These are phyloP conservation scores for Pandemis corylana DNA, from an alignment of 2,888 invertebrate species.

Conservation along the genomic window DNA sequence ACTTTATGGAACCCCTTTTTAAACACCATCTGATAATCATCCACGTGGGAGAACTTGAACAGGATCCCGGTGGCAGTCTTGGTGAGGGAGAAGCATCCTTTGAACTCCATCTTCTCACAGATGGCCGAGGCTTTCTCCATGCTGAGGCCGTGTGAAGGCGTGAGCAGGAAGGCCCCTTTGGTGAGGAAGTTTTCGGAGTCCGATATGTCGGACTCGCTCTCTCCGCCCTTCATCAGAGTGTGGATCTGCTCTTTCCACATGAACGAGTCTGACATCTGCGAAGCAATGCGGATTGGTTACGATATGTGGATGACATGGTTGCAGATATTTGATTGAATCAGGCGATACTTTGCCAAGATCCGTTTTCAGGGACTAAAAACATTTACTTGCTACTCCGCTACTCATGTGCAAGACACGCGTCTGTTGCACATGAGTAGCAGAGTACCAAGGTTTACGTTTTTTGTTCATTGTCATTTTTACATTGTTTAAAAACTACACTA, in stretches of 20 bases:
- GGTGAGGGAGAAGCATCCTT: conserved; percentile 93
- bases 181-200: conserved; percentile 91
- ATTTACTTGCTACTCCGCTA: no score
- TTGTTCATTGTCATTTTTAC: no score
- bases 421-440: no score
- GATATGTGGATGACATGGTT: conserved; percentile 1
- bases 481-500: no score
- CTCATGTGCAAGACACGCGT: no score
- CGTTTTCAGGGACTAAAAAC: no score
- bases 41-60: conserved; percentile 94
- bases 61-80: conserved; percentile 95
- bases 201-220: conserved; percentile 92
- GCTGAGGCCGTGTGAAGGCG: conserved; percentile 93
- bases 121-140: conserved; percentile 94
- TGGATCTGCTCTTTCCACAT: conserved; percentile 84
- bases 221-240: conserved; percentile 88
- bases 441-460: no score
- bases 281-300: conserved; percentile 30
- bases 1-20: conserved; percentile 95
- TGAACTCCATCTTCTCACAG: conserved; percentile 95
- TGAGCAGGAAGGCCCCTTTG: conserved; percentile 93
- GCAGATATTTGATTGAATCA: no score
- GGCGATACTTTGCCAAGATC: no score
- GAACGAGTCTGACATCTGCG: conserved; percentile 80
- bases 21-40: conserved; percentile 94